phyloP scores from a whole-genome alignment of 2,797 vertebrate genomes.

The Pipistrellus nathusii region DNA sequence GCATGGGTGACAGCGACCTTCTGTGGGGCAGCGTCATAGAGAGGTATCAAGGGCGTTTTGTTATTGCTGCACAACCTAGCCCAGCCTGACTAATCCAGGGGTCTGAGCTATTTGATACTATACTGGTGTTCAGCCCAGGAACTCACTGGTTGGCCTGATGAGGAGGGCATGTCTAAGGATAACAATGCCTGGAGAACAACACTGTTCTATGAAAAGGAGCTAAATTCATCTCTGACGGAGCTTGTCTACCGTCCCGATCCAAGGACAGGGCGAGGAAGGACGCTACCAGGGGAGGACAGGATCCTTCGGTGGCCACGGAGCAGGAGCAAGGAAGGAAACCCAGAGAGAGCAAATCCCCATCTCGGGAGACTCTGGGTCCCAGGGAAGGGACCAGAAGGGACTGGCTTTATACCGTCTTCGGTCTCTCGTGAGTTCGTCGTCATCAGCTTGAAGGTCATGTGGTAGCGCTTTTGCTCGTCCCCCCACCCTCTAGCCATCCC shows the following conservation, averaged over 20 bases:
- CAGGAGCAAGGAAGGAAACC: not conserved
- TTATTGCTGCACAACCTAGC: not conserved
- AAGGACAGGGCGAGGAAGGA: not conserved
- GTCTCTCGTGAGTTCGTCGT: not conserved
- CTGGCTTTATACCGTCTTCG: fast-evolving
- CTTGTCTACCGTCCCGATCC: not conserved
- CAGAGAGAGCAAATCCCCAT: not conserved
- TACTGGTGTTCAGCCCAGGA: not conserved
- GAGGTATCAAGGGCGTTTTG: not conserved
- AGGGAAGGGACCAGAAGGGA: not conserved
- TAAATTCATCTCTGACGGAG: not conserved
- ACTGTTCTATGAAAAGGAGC: not conserved
- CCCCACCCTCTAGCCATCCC: not conserved
- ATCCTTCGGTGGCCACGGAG: not conserved
- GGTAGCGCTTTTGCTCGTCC: fast-evolving
- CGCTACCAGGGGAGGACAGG: too few species aligned
- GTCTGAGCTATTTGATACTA: not conserved
- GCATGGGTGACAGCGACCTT: not conserved
- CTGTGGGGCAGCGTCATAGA: not conserved
- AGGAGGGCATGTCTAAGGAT: not conserved
- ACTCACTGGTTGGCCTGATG: not conserved
- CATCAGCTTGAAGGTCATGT: fast-evolving
- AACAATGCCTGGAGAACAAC: not conserved
- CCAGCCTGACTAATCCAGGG: not conserved
- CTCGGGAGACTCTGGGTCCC: not conserved